Conservation (phyloP, 2,888 invertebrate genomes). For the Malachius bipustulatus region DNA sequence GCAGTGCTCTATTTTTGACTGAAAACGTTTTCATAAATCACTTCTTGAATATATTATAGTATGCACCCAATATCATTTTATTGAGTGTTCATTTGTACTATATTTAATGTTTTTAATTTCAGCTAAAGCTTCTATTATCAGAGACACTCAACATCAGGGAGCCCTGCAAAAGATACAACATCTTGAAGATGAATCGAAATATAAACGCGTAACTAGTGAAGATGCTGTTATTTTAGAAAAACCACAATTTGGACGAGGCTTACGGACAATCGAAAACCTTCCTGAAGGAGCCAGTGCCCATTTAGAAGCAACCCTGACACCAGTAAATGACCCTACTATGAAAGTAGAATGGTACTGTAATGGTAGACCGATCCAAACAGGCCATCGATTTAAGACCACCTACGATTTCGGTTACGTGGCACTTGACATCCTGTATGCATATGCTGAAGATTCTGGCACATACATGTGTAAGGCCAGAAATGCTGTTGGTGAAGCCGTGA, state of each 20-base stretch:
- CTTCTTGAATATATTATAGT: conserved; percentile 5
- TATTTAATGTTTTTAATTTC: conserved; percentile 25
- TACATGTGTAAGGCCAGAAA: conserved; percentile 95
- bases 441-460: conserved; percentile 92
- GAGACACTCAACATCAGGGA: conserved; percentile 86
- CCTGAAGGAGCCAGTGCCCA: conserved; percentile 82
- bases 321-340: conserved; percentile 97
- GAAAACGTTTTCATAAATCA: too few species aligned
- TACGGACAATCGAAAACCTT: conserved; percentile 72
- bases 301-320: conserved; percentile 88
- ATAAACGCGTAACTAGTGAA: conserved; percentile 58
- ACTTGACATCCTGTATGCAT: conserved; percentile 90
- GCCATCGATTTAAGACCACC: conserved; percentile 91
- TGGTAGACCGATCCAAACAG: conserved; percentile 82
- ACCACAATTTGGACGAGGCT: conserved; percentile 78
- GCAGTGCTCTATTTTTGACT: too few species aligned
- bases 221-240: conserved; percentile 70
- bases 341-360: conserved; percentile 97
- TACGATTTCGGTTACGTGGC: conserved; percentile 98
- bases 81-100: too few species aligned
- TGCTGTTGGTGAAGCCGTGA: conserved; percentile 89
- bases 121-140: conserved; percentile 74
- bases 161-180: conserved; percentile 85
- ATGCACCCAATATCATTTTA: conserved; percentile 10
- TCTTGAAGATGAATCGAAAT: conserved; percentile 74